Evolutionary conservation across 2,888 invertebrate species (phyloP).

Genomic region (Keiferia lycopersicella): DNA sequence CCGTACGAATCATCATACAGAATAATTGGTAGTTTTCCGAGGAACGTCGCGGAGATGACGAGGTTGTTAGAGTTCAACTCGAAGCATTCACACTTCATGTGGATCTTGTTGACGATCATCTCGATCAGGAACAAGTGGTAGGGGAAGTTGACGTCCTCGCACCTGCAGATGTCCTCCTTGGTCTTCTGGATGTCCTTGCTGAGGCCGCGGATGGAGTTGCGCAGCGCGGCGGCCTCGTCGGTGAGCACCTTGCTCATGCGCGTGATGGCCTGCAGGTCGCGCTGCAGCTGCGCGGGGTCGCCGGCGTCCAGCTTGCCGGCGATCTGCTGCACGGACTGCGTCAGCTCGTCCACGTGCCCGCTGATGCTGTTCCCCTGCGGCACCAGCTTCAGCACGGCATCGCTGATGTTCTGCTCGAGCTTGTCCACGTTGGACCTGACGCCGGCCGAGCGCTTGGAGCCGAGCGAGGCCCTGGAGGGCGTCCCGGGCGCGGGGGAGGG

Average conservation of each 20-base stretch:
- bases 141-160: conserved; percentile 63
- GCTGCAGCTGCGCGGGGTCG: conserved; percentile 43
- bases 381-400: conserved; percentile 45
- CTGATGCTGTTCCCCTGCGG: conserved; percentile 49
- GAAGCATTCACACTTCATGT: conserved; percentile 77
- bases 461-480: background rate
- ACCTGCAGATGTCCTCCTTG: conserved; percentile 52
- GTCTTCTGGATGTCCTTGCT: conserved; percentile 61
- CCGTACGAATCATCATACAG: conserved; percentile 68
- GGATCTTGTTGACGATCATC: conserved; percentile 71
- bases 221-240: conserved; percentile 67
- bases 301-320: conserved; percentile 40
- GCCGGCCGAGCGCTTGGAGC: background rate
- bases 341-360: conserved; percentile 53
- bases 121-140: conserved; percentile 73
- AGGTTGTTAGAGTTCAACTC: conserved; percentile 69
- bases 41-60: conserved; percentile 65
- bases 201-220: conserved; percentile 63
- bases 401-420: conserved; percentile 38
- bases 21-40: conserved; percentile 67
- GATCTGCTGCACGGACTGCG: conserved; percentile 49
- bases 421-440: conserved; percentile 1
- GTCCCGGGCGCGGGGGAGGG: background rate
- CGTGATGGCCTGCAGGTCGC: conserved; percentile 66
- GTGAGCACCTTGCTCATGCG: conserved; percentile 67